These are phyloP conservation scores for Calameuta pallipes DNA, from an alignment of 2,888 invertebrate genomes.

Conservation along the genomic window DNA sequence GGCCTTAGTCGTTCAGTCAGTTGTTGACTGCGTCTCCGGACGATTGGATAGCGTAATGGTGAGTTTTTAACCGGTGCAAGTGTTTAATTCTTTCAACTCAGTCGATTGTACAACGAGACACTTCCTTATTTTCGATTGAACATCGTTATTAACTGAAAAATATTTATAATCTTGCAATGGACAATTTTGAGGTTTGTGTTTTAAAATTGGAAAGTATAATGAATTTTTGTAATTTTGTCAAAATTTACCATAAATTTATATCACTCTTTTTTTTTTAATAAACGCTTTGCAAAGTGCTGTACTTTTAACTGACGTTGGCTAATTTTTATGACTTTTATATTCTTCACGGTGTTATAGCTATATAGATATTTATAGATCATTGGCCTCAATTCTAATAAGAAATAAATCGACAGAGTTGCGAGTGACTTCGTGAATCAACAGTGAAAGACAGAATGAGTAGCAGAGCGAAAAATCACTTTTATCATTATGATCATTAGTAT, in stretches of 20 bases:
- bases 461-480: background rate
- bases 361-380: background rate
- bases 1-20: conserved; percentile 61
- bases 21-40: conserved; percentile 60
- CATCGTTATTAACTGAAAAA: background rate
- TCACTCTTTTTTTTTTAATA: background rate
- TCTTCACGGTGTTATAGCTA: background rate
- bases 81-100: background rate
- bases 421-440: background rate
- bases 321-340: background rate
- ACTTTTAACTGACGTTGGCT: background rate
- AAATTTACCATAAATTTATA: background rate
- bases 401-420: background rate
- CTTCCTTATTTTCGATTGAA: background rate
- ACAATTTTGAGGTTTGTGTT: background rate
- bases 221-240: background rate
- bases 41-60: conserved; percentile 61
- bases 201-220: background rate
- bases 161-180: background rate
- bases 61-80: conserved; percentile 42
- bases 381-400: background rate
- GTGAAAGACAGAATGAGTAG: background rate
- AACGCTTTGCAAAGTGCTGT: background rate
- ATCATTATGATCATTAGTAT: background rate
- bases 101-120: background rate